phyloP scores from a whole-genome alignment of 2,888 invertebrate species.

The Andrena flavipes region DNA sequence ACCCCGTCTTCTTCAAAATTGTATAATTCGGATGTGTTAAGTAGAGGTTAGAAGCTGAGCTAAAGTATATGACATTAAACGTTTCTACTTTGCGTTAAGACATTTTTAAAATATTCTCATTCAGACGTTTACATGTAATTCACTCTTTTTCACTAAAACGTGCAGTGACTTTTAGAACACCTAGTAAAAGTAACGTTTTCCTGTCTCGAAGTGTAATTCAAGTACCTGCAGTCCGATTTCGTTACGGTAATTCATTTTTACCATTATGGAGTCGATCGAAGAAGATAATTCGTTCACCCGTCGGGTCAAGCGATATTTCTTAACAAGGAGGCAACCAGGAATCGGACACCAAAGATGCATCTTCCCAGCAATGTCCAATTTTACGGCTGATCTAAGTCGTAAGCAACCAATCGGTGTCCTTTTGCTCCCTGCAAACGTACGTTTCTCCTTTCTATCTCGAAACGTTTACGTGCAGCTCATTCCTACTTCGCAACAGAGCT shows the following conservation, averaged over 20 bases:
- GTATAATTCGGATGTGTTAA: too few relatives aligned
- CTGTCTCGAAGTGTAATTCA: not conserved
- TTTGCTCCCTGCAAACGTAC: conserved; percentile 8
- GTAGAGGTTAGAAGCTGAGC: not conserved
- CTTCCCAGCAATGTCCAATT: conserved; percentile 70
- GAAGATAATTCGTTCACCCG: conserved; percentile 45
- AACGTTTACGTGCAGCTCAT: conserved; percentile 17
- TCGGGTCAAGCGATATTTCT: conserved; percentile 45
- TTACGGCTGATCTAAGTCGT: conserved; percentile 73
- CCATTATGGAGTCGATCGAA: conserved; percentile 26
- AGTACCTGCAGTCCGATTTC: conserved; percentile 20
- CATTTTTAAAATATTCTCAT: not conserved
- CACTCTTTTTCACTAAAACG: not conserved
- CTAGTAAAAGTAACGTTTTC: not conserved
- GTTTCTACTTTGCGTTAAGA: not conserved
- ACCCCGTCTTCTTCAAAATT: too few relatives aligned
- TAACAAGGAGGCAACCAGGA: conserved; percentile 24
- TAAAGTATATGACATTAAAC: not conserved
- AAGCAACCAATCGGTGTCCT: conserved; percentile 51
- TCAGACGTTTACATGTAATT: not conserved
- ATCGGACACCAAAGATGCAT: conserved; percentile 64
- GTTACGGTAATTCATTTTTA: conserved; percentile 39
- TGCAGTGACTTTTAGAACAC: not conserved
- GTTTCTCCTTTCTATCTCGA: conserved; percentile 34
- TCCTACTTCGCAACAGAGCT: conserved; percentile 12